These are phyloP conservation scores for Cygnus buccinator DNA, from an alignment of 2,113 vertebrate species.

Conservation along the genomic window DNA sequence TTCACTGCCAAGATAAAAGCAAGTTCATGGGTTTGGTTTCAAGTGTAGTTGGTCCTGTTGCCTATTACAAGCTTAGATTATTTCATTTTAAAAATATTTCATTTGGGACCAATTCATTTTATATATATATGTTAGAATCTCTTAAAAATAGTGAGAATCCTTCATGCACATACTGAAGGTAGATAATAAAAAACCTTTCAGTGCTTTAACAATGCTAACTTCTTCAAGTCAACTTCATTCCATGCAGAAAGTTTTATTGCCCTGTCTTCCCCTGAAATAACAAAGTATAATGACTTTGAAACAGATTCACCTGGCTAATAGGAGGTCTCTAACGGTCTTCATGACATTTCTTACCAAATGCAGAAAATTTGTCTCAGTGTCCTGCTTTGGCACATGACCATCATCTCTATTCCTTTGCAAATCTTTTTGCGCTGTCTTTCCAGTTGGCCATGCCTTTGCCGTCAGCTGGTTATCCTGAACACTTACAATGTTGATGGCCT, in stretches of 20 bases:
- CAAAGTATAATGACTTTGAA: background rate
- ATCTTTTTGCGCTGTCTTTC: background rate
- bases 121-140: background rate
- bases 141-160: background rate
- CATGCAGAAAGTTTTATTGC: background rate
- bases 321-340: background rate
- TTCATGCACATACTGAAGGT: background rate
- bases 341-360: background rate
- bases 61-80: background rate
- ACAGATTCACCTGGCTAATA: background rate
- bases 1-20: background rate
- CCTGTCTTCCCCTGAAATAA: background rate
- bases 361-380: background rate
- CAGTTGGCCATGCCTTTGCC: background rate
- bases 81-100: background rate
- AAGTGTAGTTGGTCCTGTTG: background rate
- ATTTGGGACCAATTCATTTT: background rate
- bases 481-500: background rate
- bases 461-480: background rate
- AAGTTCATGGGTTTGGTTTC: background rate
- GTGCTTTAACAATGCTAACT: background rate
- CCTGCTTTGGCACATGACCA: background rate
- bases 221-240: background rate
- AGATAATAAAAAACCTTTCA: rapidly evolving
- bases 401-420: background rate